These are phyloP conservation scores for Athalia cordata DNA, from an alignment of 2,888 invertebrate species.

Conservation along the genomic window DNA sequence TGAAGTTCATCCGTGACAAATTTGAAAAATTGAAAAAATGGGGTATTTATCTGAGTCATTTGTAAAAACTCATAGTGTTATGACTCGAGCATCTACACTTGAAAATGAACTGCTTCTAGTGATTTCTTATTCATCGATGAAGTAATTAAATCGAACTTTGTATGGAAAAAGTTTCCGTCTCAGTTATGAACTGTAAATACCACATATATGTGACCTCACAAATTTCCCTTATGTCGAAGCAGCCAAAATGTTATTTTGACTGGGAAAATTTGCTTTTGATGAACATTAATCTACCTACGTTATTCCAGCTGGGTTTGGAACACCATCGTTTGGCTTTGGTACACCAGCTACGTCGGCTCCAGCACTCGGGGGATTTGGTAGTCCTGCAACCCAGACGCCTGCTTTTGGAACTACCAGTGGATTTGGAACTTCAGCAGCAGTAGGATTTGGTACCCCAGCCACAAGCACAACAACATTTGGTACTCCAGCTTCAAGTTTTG, in stretches of 20 bases:
- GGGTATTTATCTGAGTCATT: slow-evolving; percentile 13
- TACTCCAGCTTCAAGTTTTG: slow-evolving; percentile 66
- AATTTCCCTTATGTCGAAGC: too few species aligned
- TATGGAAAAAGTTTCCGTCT: neutral
- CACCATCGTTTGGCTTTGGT: slow-evolving; percentile 71
- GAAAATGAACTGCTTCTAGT: neutral
- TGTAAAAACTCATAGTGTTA: neutral
- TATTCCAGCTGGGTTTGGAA: slow-evolving; percentile 72
- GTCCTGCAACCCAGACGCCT: slow-evolving; percentile 65
- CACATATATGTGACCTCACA: too few species aligned
- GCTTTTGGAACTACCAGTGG: slow-evolving; percentile 74
- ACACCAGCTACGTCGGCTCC: slow-evolving; percentile 74
- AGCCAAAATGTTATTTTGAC: neutral
- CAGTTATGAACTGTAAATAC: too few species aligned
- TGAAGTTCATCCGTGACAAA: slow-evolving; percentile 32
- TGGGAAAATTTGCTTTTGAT: too few species aligned
- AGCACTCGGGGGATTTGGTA: slow-evolving; percentile 74
- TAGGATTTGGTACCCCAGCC: slow-evolving; percentile 74
- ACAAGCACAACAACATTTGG: slow-evolving; percentile 60
- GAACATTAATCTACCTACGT: neutral
- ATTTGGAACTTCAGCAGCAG: slow-evolving; percentile 75
- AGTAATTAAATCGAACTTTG: too few species aligned
- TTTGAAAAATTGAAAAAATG: slow-evolving; percentile 34
- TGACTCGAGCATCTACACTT: neutral
- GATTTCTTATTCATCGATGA: neutral